A percentile compares a stretch with the other conserved stretches of the same genome.
Evolutionary conservation across 2,113 vertebrate species (phyloP).

Genomic region (Stegostoma tigrinum): DNA sequence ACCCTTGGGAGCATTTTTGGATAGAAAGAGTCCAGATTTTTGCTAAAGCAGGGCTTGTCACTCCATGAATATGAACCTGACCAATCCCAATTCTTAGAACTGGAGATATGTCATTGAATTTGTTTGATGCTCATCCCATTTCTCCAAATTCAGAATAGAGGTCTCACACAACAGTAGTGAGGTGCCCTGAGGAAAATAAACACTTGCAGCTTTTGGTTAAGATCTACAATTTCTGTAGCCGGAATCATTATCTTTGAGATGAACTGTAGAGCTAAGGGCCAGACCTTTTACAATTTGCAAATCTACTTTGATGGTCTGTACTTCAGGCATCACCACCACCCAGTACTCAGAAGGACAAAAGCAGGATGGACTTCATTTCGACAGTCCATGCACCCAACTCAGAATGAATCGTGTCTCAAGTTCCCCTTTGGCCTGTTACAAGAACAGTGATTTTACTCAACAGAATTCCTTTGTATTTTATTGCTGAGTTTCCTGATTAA

Average conservation of each 20-base stretch:
- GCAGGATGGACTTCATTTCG: background rate
- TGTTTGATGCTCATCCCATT: background rate
- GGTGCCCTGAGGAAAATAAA: background rate
- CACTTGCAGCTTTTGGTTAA: background rate
- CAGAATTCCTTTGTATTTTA: background rate
- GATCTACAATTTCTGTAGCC: background rate
- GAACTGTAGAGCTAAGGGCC: background rate
- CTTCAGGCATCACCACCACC: background rate
- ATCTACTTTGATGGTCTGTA: background rate
- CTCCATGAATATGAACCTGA: no score
- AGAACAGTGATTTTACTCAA: background rate
- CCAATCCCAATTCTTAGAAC: background rate
- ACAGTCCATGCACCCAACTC: background rate
- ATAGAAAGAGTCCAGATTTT: background rate
- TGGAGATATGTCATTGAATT: background rate
- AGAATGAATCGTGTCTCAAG: background rate
- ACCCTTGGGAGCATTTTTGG: background rate
- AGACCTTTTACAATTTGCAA: background rate
- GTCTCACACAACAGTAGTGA: background rate
- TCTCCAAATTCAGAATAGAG: background rate
- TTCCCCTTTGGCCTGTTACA: background rate
- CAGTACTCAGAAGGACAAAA: background rate
- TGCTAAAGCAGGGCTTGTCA: background rate
- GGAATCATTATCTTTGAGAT: background rate
- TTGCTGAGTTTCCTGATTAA: background rate